These are phyloP conservation scores for Carterocephalus palaemon DNA, from an alignment of 2,888 invertebrate genomes.

Conservation along the genomic window DNA sequence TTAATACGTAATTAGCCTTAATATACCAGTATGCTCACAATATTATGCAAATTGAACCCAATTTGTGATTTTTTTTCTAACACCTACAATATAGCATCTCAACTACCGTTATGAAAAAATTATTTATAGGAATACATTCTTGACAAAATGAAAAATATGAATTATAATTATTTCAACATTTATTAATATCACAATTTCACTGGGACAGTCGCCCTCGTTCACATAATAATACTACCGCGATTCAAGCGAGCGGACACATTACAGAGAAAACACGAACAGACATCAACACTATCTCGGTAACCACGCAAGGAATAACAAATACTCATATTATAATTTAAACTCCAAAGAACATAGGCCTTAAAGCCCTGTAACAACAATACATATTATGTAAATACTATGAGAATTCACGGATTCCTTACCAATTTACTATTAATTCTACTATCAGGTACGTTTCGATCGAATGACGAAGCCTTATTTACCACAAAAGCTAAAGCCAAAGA, in stretches of 20 bases:
- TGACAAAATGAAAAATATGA: constrained; percentile 30
- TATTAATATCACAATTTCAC: constrained; percentile 77
- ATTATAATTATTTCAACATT: constrained; percentile 47
- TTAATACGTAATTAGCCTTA: constrained; percentile 26
- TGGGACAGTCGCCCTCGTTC: constrained; percentile 53
- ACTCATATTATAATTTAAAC: constrained; percentile 38
- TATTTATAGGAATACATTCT: too few species aligned
- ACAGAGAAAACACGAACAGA: constrained; percentile 35
- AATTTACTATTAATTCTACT: constrained; percentile 51
- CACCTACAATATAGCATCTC: too few species aligned
- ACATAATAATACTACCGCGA: constrained; percentile 44
- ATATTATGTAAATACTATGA: constrained; percentile 33
- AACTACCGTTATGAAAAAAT: too few species aligned
- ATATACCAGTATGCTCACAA: constrained; percentile 18
- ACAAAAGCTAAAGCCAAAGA: constrained; percentile 44
- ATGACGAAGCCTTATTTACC: constrained; percentile 40
- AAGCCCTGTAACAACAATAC: constrained; percentile 29
- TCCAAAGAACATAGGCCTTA: constrained; percentile 35
- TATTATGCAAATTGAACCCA: constrained; percentile 7
- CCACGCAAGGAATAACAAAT: constrained; percentile 28
- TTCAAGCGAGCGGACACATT: constrained; percentile 42
- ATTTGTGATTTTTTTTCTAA: constrained; percentile 1
- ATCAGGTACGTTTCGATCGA: constrained; percentile 64
- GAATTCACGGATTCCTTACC: constrained; percentile 48
- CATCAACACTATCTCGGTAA: constrained; percentile 39